Base-by-base conservation (phyloP, 2,797 vertebrate genomes). In the Falco naumanni region DNA sequence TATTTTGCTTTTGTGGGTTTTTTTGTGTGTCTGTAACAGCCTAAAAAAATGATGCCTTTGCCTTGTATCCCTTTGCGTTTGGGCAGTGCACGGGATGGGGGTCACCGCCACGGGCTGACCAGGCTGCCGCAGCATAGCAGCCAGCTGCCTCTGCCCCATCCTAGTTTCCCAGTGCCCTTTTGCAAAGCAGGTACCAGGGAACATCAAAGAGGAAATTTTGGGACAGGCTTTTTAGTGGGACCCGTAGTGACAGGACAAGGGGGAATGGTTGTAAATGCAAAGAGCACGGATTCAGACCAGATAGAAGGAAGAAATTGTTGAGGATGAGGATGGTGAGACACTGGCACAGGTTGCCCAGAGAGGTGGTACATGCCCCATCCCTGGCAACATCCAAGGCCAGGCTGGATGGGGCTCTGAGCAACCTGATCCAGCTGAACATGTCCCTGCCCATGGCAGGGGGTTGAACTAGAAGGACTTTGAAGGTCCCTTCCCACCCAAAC, bases 251-350 rank as follows among this genome's bases (percentile, higher is more conserved):
- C 37, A 37, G 37, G 37, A 37, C 37, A 37, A 37, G 37, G 37
- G 37, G 37, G 37, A 37, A 37, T 37, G 37, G 37, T 37, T 37
- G 37, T 37, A 37, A 37, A 37, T 37, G 37, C 37, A 37, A 37
- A 37, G 37, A 37, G 37, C 37, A 37, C 37, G 5, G 37, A 37
- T 57, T 57, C 65, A 72, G 77, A 22, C 37, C 37, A 37, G 37
- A 37, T 37, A 34, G 34, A 34, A 31, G 17, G 68, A 47, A 39
- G 48, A 56, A 28, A 11, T 18, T 8, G 5, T 33, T 47, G 33
- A 20, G 0, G 0, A 2, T 13, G 41, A 25, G 21, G 16, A 7
- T n/a, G 59, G 50, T 17, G n/a, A 33, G 4, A 0, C 22, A 4
- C 18, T 33, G 50, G 59, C 1, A 16, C 12, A 19, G 33, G 48